Conservation (phyloP, 2,797 vertebrate species). For the Dicrostonyx torquatus region DNA sequence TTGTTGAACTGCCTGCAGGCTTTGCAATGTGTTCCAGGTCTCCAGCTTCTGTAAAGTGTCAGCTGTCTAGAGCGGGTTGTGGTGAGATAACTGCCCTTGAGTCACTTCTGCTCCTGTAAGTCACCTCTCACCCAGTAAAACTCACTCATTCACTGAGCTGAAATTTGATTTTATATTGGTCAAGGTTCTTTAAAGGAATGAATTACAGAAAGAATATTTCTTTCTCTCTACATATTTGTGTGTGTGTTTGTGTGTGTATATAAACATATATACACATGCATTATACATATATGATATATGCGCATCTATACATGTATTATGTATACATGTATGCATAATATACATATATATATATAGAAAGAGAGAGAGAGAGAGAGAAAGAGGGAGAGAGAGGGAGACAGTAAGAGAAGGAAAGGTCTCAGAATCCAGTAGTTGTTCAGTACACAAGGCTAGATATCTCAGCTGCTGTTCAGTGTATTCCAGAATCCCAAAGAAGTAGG, state of each 20-base stretch:
- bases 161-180: not conserved
- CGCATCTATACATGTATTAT: not conserved
- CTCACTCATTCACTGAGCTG: not conserved
- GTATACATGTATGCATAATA: no score
- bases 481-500: not conserved
- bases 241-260: not conserved
- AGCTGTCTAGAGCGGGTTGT: not conserved
- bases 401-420: not conserved
- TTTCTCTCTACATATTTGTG: not conserved
- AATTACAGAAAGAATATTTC: not conserved
- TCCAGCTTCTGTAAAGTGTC: not conserved
- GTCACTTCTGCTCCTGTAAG: not conserved
- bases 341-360: not conserved
- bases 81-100: not conserved
- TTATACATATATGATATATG: not conserved
- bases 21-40: not conserved
- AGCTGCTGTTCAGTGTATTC: not conserved
- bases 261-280: not conserved
- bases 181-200: not conserved
- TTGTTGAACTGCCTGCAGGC: not conserved
- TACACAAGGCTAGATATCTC: not conserved
- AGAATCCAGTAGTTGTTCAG: not conserved
- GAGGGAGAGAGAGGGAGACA: no score
- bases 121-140: not conserved
- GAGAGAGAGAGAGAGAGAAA: no score